Evolutionary conservation across 2,888 invertebrate genomes (phyloP), one percentile per base, ranked within the genome.

Genomic region (Callimorpha dominula): DNA sequence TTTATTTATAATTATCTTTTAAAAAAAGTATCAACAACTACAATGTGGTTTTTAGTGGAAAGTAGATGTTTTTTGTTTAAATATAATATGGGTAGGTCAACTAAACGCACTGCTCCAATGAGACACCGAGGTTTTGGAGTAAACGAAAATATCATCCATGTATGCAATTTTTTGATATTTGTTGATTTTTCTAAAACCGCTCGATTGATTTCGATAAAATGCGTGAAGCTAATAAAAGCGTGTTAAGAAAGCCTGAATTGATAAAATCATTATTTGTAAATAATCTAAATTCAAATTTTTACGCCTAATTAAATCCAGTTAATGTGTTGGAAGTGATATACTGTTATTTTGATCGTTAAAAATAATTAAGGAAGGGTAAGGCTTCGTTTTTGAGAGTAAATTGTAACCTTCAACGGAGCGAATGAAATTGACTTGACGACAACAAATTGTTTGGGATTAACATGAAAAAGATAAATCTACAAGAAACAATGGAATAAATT

Each of bases 251-350:
- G 8, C 1, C 17, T 7, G 6, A 1, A 54, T 8, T 57, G 57
- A 31, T 12, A 12, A 5, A 20, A 5, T 12, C 4, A 57, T 57
- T 11, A 12, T 50, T 14, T 40, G 20, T 54, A 70, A 31, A 64
- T 20, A 12, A 42, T 4, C 20, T 8, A 70, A 70, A 64, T 42
- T 42, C 2, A 49, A 65, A 60, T n/a, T 31, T 57, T 17, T n/a
- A 62, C 43, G 63, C 43, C 43, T 67, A 62, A 66, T 65, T 46
- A 46, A 11, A 9, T 52, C 11, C 46, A 14, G 15, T 67, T 67
- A 72, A 72, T 63, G 67, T 46, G 9, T 20, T 67, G 67, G 67
- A 67, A 67, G 40, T 63, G 43, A 72, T 72, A 46, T 3, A 67
- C 31, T 52, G 63, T 63, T 63, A 72, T 67, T 67, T 63, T 63